phyloP scores from a whole-genome alignment of 2,113 vertebrate genomes.

The Tamias sibiricus region DNA sequence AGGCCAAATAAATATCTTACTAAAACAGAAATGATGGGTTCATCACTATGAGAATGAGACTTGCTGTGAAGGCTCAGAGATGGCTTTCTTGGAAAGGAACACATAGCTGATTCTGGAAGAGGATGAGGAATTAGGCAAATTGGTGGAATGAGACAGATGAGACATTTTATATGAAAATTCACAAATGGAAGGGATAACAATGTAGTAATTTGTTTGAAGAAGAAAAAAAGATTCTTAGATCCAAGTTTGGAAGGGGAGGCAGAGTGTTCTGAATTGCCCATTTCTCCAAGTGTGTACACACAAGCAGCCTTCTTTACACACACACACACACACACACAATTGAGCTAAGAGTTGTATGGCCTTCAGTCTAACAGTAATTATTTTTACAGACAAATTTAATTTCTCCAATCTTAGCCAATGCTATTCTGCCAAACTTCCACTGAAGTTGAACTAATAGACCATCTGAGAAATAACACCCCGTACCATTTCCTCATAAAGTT shows the following conservation, averaged over 20 bases:
- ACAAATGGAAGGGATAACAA: background rate
- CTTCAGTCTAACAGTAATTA: conserved; percentile 2
- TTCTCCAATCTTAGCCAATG: background rate
- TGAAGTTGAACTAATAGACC: background rate
- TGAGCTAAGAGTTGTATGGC: background rate
- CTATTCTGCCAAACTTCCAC: background rate
- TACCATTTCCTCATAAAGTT: background rate
- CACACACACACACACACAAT: background rate
- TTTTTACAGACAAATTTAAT: background rate
- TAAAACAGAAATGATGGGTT: no score
- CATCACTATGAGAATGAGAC: background rate
- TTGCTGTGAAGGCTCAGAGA: background rate
- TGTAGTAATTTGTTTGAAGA: background rate
- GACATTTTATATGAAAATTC: background rate
- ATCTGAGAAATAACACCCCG: background rate
- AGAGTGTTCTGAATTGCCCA: background rate
- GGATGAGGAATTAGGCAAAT: background rate
- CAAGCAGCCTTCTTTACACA: background rate
- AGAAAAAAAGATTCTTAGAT: background rate
- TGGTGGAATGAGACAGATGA: background rate
- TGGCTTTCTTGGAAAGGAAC: background rate
- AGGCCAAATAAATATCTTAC: no score
- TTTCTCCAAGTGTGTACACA: background rate
- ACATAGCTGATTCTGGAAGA: background rate
- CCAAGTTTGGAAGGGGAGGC: background rate